Base-by-base conservation (phyloP, 2,113 vertebrate species). In the Lophochroa leadbeateri region DNA sequence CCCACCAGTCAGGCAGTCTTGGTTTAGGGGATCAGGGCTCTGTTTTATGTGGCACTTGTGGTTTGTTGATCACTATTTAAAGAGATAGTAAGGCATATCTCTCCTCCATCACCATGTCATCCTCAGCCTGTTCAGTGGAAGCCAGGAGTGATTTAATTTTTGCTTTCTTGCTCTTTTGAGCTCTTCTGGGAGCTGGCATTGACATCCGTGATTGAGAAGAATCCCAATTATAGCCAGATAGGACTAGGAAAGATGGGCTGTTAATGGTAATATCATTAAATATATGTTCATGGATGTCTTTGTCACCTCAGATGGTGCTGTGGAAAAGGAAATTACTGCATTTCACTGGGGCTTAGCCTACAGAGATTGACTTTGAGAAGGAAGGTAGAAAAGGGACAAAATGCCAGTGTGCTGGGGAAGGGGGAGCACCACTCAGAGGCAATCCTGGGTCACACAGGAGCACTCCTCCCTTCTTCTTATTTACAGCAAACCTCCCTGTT, bases 341-440 rank as follows among this genome's bases (percentile, higher is more conserved):
- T 67, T 70, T 86, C 39, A 15, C 70, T 27, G 61, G 3, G 3
- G 15, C 29, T 94, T 18, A 63, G 69, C 52, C 72, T 37, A 2
- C 46, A 35, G 58, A 49, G 37, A 12, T 33, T 29, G 53, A 20
- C 57, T 82, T 44, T 29, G 78, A 82, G 70, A 46, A 63, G 50
- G n/a, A 53, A 64, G 18, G 21, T 53, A 28, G 13, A 15, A 82
- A 86, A 50, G 80, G 72, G 46, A n/a, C 23, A 29, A 76, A 90
- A 82, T 2, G 3, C 33, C 31, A 5, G 14, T 1, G 13, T 50
- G n/a, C 68, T 14, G 13, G 18, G 43, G 50, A 60, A 64, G 49
- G 37, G 20, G 1, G 3, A 1, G 8, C 27, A 17, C 46, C 2
- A 29, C 43, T 44, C 0, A 0, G 41, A 17, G n/a, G 35, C 52